phyloP scores from a whole-genome alignment of 1,140 invertebrate genomes.

The Scaptomyza pallida region DNA sequence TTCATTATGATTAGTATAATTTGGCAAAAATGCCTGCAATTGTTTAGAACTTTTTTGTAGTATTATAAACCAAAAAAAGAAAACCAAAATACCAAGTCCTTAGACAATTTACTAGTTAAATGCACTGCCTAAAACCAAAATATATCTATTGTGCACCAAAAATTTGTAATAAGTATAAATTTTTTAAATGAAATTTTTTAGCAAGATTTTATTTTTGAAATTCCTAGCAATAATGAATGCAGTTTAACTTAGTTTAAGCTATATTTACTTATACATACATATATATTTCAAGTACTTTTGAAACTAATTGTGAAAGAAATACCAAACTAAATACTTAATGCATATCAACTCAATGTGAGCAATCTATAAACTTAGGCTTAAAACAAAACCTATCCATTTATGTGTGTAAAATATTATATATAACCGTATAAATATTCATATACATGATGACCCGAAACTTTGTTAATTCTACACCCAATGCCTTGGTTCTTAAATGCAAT shows the following conservation, averaged over 20 bases:
- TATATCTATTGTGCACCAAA: constrained; percentile 49
- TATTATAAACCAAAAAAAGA: constrained; percentile 9
- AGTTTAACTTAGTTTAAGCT: constrained; percentile 46
- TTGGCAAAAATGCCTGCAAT: constrained; percentile 14
- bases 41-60: constrained; percentile 12
- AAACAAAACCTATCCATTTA: constrained; percentile 22
- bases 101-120: constrained; percentile 48
- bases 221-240: constrained; percentile 39
- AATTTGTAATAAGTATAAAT: constrained; percentile 43
- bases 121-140: constrained; percentile 36
- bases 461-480: constrained; percentile 20
- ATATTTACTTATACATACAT: neutral
- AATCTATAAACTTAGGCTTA: constrained; percentile 47
- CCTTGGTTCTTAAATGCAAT: constrained; percentile 45
- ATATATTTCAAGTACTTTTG: constrained; percentile 50
- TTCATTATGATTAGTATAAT: constrained; percentile 3
- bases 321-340: constrained; percentile 15
- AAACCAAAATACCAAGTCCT: constrained; percentile 20
- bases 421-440: constrained; percentile 1
- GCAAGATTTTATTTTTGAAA: constrained; percentile 63
- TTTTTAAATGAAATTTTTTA: constrained; percentile 73
- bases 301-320: constrained; percentile 44
- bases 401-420: constrained; percentile 14
- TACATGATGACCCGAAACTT: constrained; percentile 28
- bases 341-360: constrained; percentile 62